A percentile compares a stretch with the other conserved stretches of the same genome.
phyloP scores from a whole-genome alignment of 2,113 vertebrate genomes.

The Thomomys bottae region DNA sequence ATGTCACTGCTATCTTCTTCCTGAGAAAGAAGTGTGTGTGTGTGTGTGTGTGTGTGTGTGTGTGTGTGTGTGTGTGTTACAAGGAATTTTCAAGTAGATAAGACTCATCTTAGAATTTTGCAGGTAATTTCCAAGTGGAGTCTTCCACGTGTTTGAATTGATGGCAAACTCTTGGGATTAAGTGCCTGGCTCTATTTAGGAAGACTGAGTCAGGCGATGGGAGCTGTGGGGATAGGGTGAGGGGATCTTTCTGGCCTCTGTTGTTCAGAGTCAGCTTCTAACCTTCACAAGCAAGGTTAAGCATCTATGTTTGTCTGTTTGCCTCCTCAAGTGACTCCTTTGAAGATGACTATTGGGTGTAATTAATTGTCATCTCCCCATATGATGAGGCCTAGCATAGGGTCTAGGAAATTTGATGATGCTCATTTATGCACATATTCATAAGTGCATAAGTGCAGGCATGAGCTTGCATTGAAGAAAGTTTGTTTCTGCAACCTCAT shows the following conservation, averaged over 20 bases:
- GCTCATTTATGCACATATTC: background rate
- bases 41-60: background rate
- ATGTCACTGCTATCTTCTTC: slow-evolving; percentile 42
- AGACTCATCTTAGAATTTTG: slow-evolving; percentile 44
- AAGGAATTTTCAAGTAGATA: slow-evolving; percentile 31
- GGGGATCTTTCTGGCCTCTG: background rate
- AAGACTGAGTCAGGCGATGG: background rate
- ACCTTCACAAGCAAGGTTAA: background rate
- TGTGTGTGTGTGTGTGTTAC: background rate
- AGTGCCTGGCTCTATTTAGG: background rate
- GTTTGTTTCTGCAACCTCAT: background rate
- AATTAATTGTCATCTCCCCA: background rate
- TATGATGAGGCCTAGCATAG: background rate
- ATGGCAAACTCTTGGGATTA: background rate
- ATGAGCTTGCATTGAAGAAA: background rate
- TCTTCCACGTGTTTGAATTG: background rate
- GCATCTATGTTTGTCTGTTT: background rate
- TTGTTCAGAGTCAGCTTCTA: background rate
- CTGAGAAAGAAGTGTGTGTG: background rate
- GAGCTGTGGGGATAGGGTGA: background rate
- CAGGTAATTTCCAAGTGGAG: background rate
- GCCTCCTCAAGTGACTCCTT: background rate
- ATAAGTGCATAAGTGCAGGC: background rate
- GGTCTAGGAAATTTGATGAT: background rate
- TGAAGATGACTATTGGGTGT: background rate